A percentile compares a stretch with the other conserved stretches of the same genome.
These are phyloP conservation scores for Otis tarda DNA, from an alignment of 2,113 vertebrate species.

Conservation along the genomic window DNA sequence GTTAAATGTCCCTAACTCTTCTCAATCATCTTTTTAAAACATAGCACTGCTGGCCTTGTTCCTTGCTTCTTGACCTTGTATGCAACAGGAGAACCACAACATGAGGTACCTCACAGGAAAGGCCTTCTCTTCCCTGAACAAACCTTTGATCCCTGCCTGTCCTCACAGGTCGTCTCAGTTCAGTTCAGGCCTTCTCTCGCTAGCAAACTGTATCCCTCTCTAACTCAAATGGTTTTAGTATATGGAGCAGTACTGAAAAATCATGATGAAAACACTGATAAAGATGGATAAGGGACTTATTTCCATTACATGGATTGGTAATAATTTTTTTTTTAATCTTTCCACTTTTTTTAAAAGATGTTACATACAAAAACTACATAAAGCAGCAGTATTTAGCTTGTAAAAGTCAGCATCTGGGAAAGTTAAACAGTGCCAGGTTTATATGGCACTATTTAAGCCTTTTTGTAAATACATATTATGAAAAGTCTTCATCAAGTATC, in stretches of 20 bases:
- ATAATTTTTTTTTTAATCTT: not conserved
- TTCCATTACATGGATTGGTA: not conserved
- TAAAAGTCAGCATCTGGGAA: not conserved
- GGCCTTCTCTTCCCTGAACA: not conserved
- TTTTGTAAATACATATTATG: not conserved
- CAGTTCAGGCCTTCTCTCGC: not conserved
- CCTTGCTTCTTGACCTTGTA: fast-evolving
- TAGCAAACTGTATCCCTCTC: not conserved
- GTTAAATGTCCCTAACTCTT: not conserved
- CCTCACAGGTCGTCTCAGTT: not conserved
- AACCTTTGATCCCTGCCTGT: not conserved
- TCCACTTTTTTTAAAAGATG: not conserved
- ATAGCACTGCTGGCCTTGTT: not conserved
- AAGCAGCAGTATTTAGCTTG: not conserved
- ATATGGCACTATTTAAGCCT: not conserved
- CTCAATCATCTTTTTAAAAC: not conserved
- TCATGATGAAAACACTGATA: fast-evolving
- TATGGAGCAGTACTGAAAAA: not conserved
- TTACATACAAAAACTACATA: not conserved
- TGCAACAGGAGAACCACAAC: not conserved
- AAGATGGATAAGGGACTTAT: not conserved
- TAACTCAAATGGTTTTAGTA: not conserved
- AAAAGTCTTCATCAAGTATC: constrained; percentile 12
- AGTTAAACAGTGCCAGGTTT: not conserved
- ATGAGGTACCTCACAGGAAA: not conserved